A percentile compares a stretch with the other conserved stretches of the same genome.
These are phyloP conservation scores for Orussus abietinus DNA, from an alignment of 1,140 invertebrate genomes.

Conservation along the genomic window DNA sequence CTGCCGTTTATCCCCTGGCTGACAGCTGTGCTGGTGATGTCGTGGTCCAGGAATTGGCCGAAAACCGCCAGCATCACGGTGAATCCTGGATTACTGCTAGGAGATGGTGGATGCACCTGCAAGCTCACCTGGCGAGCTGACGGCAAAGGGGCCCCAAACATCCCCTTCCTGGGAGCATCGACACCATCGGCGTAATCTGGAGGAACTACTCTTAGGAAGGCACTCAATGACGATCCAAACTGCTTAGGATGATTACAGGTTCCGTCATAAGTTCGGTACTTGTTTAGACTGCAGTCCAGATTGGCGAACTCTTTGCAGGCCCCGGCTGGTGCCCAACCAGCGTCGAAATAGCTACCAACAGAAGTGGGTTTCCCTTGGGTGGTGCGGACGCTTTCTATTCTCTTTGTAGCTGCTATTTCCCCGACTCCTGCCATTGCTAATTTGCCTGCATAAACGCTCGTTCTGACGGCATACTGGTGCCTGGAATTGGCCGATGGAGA, in stretches of 20 bases:
- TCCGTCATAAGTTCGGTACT: conserved; percentile 72
- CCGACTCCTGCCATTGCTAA: conserved; percentile 62
- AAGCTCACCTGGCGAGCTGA: conserved; percentile 72
- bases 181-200: conserved; percentile 78
- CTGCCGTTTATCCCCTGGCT: conserved; percentile 63
- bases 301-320: conserved; percentile 35
- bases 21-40: conserved; percentile 80
- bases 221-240: conserved; percentile 71
- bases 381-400: conserved; percentile 42
- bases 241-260: conserved; percentile 70
- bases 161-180: conserved; percentile 61
- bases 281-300: conserved; percentile 26
- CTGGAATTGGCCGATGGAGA: conserved; percentile 61
- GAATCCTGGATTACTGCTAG: conserved; percentile 68
- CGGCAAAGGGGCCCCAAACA: conserved; percentile 58
- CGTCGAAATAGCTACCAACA: conserved; percentile 52
- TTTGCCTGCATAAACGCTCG: conserved; percentile 55
- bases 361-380: conserved; percentile 30
- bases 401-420: conserved; percentile 63
- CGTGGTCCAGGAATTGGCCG: conserved; percentile 96
- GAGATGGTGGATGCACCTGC: conserved; percentile 66
- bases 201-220: conserved; percentile 69
- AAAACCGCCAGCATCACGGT: conserved; percentile 82
- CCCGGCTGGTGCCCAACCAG: conserved; percentile 47
- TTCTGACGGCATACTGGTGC: conserved; percentile 66